Percentiles rank a stretch among this genome's conserved stretches.
Conservation (phyloP, 1,140 invertebrate species). For the Drosophila elegans region DNA sequence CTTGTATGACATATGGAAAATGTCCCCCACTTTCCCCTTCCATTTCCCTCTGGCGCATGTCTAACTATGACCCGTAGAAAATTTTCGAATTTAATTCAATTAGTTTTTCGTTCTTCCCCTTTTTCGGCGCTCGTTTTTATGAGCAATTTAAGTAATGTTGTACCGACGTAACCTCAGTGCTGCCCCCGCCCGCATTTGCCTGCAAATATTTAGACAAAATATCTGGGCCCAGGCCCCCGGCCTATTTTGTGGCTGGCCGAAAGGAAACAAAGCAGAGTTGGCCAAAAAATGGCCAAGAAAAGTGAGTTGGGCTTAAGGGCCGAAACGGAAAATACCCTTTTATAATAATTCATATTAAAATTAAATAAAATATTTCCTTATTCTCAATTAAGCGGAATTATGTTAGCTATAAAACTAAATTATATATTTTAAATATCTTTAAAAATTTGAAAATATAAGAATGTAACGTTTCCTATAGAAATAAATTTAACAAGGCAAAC, state of each 20-base stretch:
- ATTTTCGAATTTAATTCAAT: conserved; percentile 76
- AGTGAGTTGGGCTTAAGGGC: background rate
- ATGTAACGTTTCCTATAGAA: too few species aligned
- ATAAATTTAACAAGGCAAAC: too few species aligned
- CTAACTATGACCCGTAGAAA: conserved; percentile 49
- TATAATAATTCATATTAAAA: background rate
- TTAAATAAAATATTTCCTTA: background rate
- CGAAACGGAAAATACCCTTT: background rate
- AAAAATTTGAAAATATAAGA: too few species aligned
- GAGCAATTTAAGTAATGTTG: conserved; percentile 41
- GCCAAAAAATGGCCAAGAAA: background rate
- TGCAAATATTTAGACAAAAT: conserved; percentile 36
- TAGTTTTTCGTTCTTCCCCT: conserved; percentile 47
- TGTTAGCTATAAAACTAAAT: too few species aligned
- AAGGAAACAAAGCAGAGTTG: background rate
- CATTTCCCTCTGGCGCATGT: conserved; percentile 3
- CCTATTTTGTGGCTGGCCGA: conserved; percentile 25
- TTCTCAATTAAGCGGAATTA: too few species aligned
- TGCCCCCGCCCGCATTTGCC: background rate
- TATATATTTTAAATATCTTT: too few species aligned
- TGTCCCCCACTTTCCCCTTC: background rate
- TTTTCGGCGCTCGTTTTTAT: conserved; percentile 28
- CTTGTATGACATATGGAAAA: conserved; percentile 25
- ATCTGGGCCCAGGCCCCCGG: conserved; percentile 4
- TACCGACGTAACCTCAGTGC: conserved; percentile 9